Evolutionary conservation across 2,888 invertebrate species (phyloP).

Genomic region (Orthosia gracilis): DNA sequence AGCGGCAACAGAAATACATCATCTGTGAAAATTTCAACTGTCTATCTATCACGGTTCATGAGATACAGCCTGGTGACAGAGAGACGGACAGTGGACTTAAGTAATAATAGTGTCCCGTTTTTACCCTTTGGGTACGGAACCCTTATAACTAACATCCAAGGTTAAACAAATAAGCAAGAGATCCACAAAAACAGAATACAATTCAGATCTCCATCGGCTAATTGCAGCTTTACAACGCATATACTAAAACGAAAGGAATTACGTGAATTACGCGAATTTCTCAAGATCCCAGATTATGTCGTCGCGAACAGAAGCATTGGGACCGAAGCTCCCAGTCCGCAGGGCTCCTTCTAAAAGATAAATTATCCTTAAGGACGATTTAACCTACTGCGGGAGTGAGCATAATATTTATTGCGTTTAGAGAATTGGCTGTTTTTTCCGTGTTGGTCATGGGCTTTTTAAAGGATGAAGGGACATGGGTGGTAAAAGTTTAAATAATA

Average conservation of each 20-base stretch:
- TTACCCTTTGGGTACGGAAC: no score
- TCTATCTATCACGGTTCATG: no score
- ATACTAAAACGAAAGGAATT: constrained; percentile 52
- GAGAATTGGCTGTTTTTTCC: constrained; percentile 36
- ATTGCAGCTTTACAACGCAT: constrained; percentile 46
- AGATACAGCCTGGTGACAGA: no score
- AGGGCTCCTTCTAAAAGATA: constrained; percentile 61
- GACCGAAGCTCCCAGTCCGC: constrained; percentile 38
- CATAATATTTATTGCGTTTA: constrained; percentile 62
- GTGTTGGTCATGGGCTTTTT: constrained; percentile 20
- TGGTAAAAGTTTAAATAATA: not conserved
- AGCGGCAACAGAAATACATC: no score
- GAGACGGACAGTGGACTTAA: no score
- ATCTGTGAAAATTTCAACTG: no score
- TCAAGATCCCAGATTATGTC: constrained; percentile 67
- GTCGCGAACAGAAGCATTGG: constrained; percentile 44
- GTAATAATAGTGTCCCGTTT: no score
- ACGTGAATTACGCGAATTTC: constrained; percentile 56
- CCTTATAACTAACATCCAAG: not conserved
- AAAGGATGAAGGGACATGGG: not conserved
- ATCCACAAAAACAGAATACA: constrained; percentile 10
- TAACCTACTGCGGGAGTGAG: constrained; percentile 60
- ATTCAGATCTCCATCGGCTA: constrained; percentile 17
- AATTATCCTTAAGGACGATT: constrained; percentile 70
- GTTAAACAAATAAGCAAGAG: not conserved